Conservation (phyloP, 2,113 vertebrate species). For the Seriola rivoliana region DNA sequence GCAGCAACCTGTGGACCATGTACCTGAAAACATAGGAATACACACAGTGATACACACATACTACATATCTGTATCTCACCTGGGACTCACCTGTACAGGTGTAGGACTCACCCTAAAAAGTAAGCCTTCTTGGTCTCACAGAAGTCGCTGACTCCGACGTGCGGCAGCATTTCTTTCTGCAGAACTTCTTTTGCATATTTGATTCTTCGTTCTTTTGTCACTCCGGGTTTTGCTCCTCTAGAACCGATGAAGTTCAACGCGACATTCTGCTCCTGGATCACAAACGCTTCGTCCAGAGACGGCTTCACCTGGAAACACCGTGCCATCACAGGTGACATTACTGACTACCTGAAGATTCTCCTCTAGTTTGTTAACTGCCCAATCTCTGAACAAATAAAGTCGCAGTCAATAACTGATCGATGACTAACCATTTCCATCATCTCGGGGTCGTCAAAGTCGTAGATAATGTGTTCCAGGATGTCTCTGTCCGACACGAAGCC, state of each 20-base stretch:
- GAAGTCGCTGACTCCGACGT: conserved; percentile 98
- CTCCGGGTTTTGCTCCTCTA: conserved; percentile 98
- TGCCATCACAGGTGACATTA: neutral
- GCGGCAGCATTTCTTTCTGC: conserved; percentile 98
- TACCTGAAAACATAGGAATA: conserved; percentile 85
- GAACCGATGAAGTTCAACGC: conserved; percentile 98
- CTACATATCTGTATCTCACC: neutral
- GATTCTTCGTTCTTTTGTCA: conserved; percentile 97
- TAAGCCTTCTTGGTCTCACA: conserved; percentile 99
- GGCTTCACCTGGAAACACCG: conserved; percentile 91
- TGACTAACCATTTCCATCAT: conserved; percentile 98
- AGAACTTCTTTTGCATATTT: conserved; percentile 98
- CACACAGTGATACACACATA: conserved; percentile 1
- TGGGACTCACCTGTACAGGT: neutral
- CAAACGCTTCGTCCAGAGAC: conserved; percentile 97
- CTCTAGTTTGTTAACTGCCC: no score
- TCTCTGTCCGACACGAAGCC: conserved; percentile 98
- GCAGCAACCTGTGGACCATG: conserved; percentile 96
- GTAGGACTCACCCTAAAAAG: conserved; percentile 91
- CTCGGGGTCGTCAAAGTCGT: conserved; percentile 98
- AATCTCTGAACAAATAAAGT: neutral
- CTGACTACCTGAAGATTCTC: neutral
- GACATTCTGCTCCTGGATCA: conserved; percentile 99
- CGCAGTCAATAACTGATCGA: neutral
- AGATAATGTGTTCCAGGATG: conserved; percentile 99